phyloP scores from a whole-genome alignment of 1,140 invertebrate species.

The Dysdera silvatica region DNA sequence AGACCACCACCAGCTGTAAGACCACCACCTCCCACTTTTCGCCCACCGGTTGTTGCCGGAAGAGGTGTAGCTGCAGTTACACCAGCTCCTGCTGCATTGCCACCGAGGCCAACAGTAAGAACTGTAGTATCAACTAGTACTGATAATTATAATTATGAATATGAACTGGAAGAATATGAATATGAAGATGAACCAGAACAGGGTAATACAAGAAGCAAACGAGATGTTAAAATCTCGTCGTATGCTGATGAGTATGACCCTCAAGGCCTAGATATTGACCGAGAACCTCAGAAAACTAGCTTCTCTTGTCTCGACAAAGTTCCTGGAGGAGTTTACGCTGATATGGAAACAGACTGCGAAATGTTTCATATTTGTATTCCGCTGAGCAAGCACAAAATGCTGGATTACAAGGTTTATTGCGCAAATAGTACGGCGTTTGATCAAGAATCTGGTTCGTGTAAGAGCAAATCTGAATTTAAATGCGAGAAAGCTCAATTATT shows the following conservation, averaged over 20 bases:
- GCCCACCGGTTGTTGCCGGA: slow-evolving; percentile 5
- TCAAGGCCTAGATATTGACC: neutral
- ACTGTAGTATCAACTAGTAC: slow-evolving; percentile 17
- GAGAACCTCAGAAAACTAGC: neutral
- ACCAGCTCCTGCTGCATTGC: neutral
- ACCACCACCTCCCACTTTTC: slow-evolving; percentile 17
- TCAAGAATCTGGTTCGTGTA: slow-evolving; percentile 26
- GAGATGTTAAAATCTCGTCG: neutral
- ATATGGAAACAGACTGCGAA: slow-evolving; percentile 31
- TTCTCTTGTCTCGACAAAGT: slow-evolving; percentile 34
- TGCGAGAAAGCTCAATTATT: slow-evolving; percentile 16
- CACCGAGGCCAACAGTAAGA: neutral
- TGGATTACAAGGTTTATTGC: slow-evolving; percentile 31
- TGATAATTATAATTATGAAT: slow-evolving; percentile 20
- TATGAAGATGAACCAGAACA: slow-evolving; percentile 26
- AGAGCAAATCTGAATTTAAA: slow-evolving; percentile 9
- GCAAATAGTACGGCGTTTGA: slow-evolving; percentile 28
- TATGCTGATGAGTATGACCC: neutral
- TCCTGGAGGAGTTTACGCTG: slow-evolving; percentile 34
- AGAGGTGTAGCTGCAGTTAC: neutral
- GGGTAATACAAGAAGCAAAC: slow-evolving; percentile 2
- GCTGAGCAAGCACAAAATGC: slow-evolving; percentile 26
- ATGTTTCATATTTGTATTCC: slow-evolving; percentile 35
- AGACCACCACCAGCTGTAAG: neutral
- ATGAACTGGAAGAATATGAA: slow-evolving; percentile 23